A percentile compares a stretch with the other conserved stretches of the same genome.
Conservation (phyloP, 2,113 vertebrate genomes). For the Atrichornis clamosus region DNA sequence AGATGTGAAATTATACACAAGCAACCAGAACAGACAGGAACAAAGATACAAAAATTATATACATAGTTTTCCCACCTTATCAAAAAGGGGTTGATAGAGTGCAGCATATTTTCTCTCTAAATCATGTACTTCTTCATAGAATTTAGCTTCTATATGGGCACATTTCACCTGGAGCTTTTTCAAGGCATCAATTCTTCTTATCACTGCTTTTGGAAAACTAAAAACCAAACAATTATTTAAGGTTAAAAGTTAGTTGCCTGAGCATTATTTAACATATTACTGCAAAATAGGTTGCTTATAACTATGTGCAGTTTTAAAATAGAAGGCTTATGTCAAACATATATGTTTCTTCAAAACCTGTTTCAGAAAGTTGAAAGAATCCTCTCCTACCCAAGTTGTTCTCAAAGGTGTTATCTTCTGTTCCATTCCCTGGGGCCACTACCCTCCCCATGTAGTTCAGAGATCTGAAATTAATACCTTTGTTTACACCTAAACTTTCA, state of each 20-base stretch:
- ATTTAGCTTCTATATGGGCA: conserved; percentile 94
- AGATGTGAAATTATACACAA: neutral
- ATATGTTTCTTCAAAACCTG: neutral
- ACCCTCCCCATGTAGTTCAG: neutral
- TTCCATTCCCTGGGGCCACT: neutral
- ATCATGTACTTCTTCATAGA: conserved; percentile 97
- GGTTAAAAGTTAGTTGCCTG: neutral
- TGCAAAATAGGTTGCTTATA: neutral
- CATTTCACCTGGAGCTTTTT: conserved; percentile 95
- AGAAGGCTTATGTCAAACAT: neutral
- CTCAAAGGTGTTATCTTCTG: neutral
- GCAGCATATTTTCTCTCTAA: conserved; percentile 94
- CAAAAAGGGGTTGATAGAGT: conserved; percentile 91
- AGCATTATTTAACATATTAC: neutral
- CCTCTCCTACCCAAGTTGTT: neutral
- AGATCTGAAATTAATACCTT: neutral
- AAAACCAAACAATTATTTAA: neutral
- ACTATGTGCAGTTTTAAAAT: neutral
- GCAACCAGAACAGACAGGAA: neutral
- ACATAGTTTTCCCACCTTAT: conserved; percentile 79
- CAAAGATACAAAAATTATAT: neutral
- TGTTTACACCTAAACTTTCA: neutral
- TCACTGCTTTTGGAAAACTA: conserved; percentile 92
- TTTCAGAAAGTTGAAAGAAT: neutral
- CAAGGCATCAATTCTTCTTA: conserved; percentile 91